These are phyloP conservation scores for Geotrypetes seraphini DNA, from an alignment of 2,797 vertebrate genomes.

Conservation along the genomic window DNA sequence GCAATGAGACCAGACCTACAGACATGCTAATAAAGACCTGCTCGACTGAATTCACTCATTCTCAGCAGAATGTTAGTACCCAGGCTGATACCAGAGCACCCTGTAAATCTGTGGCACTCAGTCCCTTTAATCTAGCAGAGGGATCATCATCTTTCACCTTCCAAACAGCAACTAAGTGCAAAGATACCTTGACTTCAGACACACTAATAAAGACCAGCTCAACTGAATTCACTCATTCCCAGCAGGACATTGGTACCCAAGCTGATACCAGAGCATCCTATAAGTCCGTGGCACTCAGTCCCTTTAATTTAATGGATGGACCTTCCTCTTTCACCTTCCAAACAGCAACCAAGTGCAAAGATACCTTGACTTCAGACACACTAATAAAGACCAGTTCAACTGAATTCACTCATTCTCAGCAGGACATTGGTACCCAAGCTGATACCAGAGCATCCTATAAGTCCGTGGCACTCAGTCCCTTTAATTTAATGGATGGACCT, in stretches of 20 bases:
- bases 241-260: conserved; percentile 73
- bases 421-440: conserved; percentile 74
- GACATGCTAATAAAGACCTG: conserved; percentile 45
- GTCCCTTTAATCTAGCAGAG: conserved; percentile 68
- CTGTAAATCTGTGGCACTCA: conserved; percentile 67
- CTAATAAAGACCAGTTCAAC: conserved; percentile 47
- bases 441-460: conserved; percentile 70
- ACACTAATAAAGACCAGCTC: conserved; percentile 45
- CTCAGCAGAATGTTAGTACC: conserved; percentile 63
- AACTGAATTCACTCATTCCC: conserved; percentile 40
- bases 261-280: conserved; percentile 72
- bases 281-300: conserved; percentile 68
- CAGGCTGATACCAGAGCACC: conserved; percentile 78
- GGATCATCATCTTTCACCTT: conserved; percentile 38
- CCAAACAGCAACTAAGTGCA: neutral
- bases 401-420: conserved; percentile 44
- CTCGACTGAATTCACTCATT: conserved; percentile 43
- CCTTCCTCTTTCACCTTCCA: conserved; percentile 30
- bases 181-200: conserved; percentile 23
- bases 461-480: conserved; percentile 68
- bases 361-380: conserved; percentile 39
- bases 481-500: conserved; percentile 67
- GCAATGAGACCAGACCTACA: conserved; percentile 19
- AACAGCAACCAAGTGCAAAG: neutral
- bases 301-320: conserved; percentile 66